These are phyloP conservation scores for Microvelia longipes DNA, from an alignment of 1,140 invertebrate genomes.

Conservation along the genomic window DNA sequence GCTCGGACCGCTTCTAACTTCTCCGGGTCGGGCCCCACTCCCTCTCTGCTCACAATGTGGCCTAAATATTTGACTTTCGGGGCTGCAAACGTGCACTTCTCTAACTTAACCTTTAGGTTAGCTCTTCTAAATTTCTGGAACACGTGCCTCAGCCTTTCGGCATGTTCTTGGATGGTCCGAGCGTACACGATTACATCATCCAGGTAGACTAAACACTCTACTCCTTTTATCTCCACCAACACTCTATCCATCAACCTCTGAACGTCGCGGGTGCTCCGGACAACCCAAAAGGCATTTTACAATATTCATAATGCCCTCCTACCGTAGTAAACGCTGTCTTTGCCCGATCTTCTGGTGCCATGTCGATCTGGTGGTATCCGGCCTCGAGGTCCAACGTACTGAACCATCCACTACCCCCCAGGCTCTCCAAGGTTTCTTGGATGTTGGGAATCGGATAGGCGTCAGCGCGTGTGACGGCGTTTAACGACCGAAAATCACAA, in stretches of 20 bases:
- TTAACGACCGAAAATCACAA: slow-evolving; percentile 22
- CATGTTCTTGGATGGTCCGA: slow-evolving; percentile 25
- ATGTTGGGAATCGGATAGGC: slow-evolving; percentile 9
- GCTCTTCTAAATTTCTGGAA: slow-evolving; percentile 27
- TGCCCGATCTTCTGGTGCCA: slow-evolving; percentile 11
- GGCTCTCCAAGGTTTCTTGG: neutral
- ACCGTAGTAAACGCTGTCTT: slow-evolving; percentile 21
- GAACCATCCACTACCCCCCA: slow-evolving; percentile 13
- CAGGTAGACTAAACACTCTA: slow-evolving; percentile 28
- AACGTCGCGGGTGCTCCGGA: slow-evolving; percentile 14
- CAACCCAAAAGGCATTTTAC: slow-evolving; percentile 17
- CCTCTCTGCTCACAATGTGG: slow-evolving; percentile 28
- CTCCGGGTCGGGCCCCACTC: slow-evolving; percentile 29
- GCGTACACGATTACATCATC: slow-evolving; percentile 31
- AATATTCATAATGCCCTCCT: slow-evolving; percentile 14
- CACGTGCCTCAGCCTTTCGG: slow-evolving; percentile 22
- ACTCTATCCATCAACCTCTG: slow-evolving; percentile 26
- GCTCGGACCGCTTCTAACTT: slow-evolving; percentile 29
- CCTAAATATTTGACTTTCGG: slow-evolving; percentile 32
- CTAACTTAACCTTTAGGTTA: slow-evolving; percentile 31
- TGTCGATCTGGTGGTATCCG: slow-evolving; percentile 26
- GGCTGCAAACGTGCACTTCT: slow-evolving; percentile 34
- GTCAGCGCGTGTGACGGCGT: slow-evolving; percentile 8
- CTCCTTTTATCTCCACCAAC: slow-evolving; percentile 25
- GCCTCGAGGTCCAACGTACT: slow-evolving; percentile 16